Percentiles rank a stretch among this genome's conserved stretches.
These are phyloP conservation scores for Stictonetta naevosa DNA, from an alignment of 2,113 vertebrate species.

Conservation along the genomic window DNA sequence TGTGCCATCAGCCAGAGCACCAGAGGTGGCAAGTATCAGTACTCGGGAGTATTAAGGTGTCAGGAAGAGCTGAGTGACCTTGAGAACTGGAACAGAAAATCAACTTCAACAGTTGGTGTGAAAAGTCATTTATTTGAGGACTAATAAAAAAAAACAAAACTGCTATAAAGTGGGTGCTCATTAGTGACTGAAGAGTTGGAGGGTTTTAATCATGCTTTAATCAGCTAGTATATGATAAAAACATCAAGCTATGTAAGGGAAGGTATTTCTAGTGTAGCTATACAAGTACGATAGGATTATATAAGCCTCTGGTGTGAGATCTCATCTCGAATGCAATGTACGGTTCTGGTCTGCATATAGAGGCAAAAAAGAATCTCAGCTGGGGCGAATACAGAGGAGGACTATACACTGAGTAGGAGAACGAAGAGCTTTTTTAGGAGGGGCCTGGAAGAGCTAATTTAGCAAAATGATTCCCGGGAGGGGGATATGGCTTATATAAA, in stretches of 20 bases:
- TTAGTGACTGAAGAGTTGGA: constrained; percentile 69
- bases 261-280: constrained; percentile 70
- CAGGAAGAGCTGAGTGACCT: constrained; percentile 54
- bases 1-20: not conserved
- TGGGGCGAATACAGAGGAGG: constrained; percentile 72
- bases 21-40: not conserved
- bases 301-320: constrained; percentile 64
- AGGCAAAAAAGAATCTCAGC: constrained; percentile 68
- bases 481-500: constrained; percentile 41
- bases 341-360: constrained; percentile 44
- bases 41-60: not conserved
- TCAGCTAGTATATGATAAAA: constrained; percentile 69
- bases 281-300: constrained; percentile 67
- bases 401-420: constrained; percentile 68
- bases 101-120: constrained; percentile 40
- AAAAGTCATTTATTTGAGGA: constrained; percentile 61
- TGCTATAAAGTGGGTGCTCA: constrained; percentile 68
- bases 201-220: constrained; percentile 73
- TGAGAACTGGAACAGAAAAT: constrained; percentile 54
- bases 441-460: constrained; percentile 50
- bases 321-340: constrained; percentile 57
- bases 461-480: constrained; percentile 22
- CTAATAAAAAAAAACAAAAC: not conserved
- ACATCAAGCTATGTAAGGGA: constrained; percentile 59
- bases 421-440: constrained; percentile 61